Evolutionary conservation across 2,888 invertebrate species (phyloP).

Genomic region (Yponomeuta malinellus): DNA sequence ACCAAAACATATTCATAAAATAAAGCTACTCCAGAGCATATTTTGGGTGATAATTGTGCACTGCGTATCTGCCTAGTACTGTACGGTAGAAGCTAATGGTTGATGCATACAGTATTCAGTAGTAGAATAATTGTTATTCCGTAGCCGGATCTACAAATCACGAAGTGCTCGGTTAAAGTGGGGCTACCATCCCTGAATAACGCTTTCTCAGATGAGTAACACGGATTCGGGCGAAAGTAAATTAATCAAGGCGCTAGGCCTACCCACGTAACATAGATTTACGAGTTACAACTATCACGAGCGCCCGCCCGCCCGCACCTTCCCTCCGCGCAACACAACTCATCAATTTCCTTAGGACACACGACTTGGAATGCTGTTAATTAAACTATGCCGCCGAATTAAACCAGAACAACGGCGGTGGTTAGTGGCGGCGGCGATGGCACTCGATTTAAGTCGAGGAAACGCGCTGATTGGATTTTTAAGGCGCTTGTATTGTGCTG

Average conservation of each 20-base stretch:
- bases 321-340: constrained; percentile 48
- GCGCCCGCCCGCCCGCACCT: constrained; percentile 20
- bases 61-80: no score
- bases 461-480: constrained; percentile 23
- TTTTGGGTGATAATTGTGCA: no score
- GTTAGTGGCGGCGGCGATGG: constrained; percentile 15
- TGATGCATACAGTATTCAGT: not conserved
- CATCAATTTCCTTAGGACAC: constrained; percentile 67
- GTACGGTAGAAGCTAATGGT: no score
- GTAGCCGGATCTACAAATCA: not conserved
- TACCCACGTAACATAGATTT: constrained; percentile 57
- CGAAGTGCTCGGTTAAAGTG: not conserved
- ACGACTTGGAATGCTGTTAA: constrained; percentile 62
- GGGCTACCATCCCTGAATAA: constrained; percentile 31
- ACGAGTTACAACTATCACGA: constrained; percentile 39
- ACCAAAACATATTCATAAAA: no score
- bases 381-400: constrained; percentile 67
- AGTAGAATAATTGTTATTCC: not conserved
- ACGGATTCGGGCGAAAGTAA: constrained; percentile 51
- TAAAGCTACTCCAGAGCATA: no score
- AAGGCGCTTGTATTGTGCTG: not conserved
- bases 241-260: constrained; percentile 56
- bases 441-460: constrained; percentile 26
- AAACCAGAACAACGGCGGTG: constrained; percentile 31
- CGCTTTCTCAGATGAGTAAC: constrained; percentile 49